Conservation (phyloP, 2,888 invertebrate species). For the Idaea aversata region DNA sequence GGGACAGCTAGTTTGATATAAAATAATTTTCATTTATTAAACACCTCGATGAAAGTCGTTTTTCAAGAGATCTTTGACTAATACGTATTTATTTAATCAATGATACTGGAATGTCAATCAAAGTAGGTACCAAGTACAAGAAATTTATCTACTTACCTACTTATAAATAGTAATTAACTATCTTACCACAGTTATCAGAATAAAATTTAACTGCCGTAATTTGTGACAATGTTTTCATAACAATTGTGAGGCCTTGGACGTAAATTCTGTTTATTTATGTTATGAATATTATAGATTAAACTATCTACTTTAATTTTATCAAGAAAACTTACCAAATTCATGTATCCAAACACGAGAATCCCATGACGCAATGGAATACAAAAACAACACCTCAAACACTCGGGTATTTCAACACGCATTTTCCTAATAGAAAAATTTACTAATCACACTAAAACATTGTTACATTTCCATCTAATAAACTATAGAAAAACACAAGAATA, state of each 20-base stretch:
- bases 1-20: too few relatives aligned
- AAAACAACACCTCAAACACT: slow-evolving; percentile 44
- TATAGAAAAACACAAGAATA: background rate
- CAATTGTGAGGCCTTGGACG: background rate
- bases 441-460: too few relatives aligned
- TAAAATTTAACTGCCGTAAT: background rate
- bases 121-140: background rate
- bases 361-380: slow-evolving; percentile 52
- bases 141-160: background rate
- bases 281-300: background rate
- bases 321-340: slow-evolving; percentile 35
- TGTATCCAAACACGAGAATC: slow-evolving; percentile 44
- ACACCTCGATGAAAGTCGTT: too few relatives aligned
- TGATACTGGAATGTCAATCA: background rate
- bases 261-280: background rate
- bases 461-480: background rate
- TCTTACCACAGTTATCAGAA: too few relatives aligned
- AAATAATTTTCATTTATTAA: too few relatives aligned
- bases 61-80: too few relatives aligned
- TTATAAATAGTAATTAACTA: background rate
- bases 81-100: background rate
- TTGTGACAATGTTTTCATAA: background rate
- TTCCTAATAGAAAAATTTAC: background rate
- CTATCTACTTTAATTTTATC: too few relatives aligned
- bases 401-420: slow-evolving; percentile 49